Conservation (phyloP, 2,113 vertebrate species). For the Crypturellus undulatus region DNA sequence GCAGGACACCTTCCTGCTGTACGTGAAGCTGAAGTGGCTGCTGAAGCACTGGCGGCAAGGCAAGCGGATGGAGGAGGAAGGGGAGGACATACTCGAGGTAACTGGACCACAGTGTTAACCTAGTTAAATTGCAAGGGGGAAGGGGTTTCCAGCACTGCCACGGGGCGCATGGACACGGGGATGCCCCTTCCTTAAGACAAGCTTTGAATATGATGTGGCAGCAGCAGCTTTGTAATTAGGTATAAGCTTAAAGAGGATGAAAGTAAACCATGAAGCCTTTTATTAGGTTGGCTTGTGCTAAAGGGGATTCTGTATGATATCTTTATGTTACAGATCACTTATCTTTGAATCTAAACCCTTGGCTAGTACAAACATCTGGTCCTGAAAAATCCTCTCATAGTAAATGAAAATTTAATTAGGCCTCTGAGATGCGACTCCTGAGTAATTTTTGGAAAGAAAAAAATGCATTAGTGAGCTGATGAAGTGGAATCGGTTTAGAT, state of each 20-base stretch:
- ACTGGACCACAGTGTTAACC: background rate
- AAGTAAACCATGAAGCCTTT: background rate
- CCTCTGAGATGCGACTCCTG: background rate
- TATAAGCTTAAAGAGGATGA: background rate
- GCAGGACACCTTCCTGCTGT: slow-evolving; percentile 91
- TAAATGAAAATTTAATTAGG: background rate
- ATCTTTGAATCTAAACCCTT: background rate
- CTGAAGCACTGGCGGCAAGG: slow-evolving; percentile 91
- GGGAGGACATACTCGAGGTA: slow-evolving; percentile 82
- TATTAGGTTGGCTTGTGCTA: background rate
- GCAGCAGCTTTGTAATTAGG: background rate
- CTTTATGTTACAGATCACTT: background rate
- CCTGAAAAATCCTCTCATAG: background rate
- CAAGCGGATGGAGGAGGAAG: slow-evolving; percentile 78
- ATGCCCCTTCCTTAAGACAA: background rate
- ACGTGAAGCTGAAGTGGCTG: slow-evolving; percentile 93
- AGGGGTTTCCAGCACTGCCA: background rate
- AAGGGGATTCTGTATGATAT: background rate
- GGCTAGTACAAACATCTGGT: background rate
- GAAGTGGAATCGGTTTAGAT: background rate
- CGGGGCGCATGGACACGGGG: background rate
- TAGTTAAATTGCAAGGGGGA: background rate
- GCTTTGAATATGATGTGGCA: background rate
- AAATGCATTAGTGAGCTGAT: background rate
- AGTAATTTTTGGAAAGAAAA: background rate